Evolutionary conservation across 2,888 invertebrate genomes (phyloP), one percentile per base, ranked within the genome.

Genomic region (Leptinotarsa haldemani): DNA sequence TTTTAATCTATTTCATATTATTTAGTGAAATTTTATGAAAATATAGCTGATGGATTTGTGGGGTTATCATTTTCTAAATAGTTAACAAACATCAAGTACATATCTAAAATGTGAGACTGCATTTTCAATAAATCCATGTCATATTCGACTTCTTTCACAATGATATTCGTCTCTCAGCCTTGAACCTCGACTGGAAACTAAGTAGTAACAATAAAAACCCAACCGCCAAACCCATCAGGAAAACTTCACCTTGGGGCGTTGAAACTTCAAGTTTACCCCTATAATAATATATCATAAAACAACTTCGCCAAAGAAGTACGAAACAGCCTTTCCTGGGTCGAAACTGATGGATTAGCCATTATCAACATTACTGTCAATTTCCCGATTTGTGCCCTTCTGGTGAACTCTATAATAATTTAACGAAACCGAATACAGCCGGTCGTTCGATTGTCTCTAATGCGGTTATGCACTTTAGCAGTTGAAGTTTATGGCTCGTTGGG

Each of bases 341-440:
- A 46, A 47, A 22, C 16, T 68, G 68, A 74, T 71, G 69, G 74
- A 74, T 74, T 74, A 47, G 71, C 74, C 61, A 65, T 71, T 74
- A 74, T 68, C 64, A 56, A 68, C 65, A 74, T 71, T 74, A 74
- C 53, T 53, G 71, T 71, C 70, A 53, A 70, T 74, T 68, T 71
- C 25, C 63, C 64, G 63, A 70, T 74, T 70, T 71, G 71, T 40
- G 56, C 47, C 63, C 74, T 64, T 70, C 25, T 66, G 50, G 66
- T 25, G 9, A 50, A 61, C 40, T 61, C 15, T n/a, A 30, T 30
- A 61, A 40, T 61, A 30, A 61, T 61, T 61, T 30, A 61, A n/a
- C 61, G 61, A 40, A 40, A 40, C 61, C 61, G 40, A 30, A 13
- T 15, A n/a, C 25, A n/a, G n/a, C n/a, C 61, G 40, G 40, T 40